Percentiles rank a stretch among this genome's conserved stretches.
Conservation (phyloP, 2,888 invertebrate genomes). For the Ditula angustiorana region DNA sequence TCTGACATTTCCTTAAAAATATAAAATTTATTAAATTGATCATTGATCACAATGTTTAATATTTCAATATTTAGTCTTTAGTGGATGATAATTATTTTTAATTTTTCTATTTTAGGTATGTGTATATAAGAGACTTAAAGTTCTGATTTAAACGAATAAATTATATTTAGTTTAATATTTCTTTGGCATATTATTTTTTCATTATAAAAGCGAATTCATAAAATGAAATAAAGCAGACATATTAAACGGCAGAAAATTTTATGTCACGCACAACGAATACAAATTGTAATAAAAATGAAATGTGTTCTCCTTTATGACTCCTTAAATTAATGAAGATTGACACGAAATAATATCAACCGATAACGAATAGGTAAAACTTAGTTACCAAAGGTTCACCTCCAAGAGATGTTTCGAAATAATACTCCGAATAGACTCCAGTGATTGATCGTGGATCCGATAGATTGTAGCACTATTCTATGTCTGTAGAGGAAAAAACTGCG, state of each 20-base stretch:
- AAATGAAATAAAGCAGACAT: no score
- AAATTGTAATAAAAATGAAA: background rate
- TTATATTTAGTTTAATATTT: no score
- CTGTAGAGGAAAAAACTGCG: slow-evolving; percentile 34
- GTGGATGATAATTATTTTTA: no score
- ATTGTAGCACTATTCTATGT: slow-evolving; percentile 36
- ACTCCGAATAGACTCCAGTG: slow-evolving; percentile 26
- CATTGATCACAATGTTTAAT: no score
- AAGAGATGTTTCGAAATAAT: slow-evolving; percentile 30
- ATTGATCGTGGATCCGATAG: slow-evolving; percentile 37
- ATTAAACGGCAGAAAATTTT: no score
- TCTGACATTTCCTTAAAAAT: background rate
- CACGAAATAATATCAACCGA: slow-evolving; percentile 18
- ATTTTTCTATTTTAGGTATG: no score
- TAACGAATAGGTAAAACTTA: slow-evolving; percentile 36
- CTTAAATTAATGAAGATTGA: slow-evolving; percentile 22
- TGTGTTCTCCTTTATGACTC: background rate
- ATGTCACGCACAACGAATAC: no score
- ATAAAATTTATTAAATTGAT: background rate
- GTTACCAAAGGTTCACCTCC: slow-evolving; percentile 34
- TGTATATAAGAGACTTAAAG: no score
- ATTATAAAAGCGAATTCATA: no score
- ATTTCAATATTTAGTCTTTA: no score
- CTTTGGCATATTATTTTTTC: no score
- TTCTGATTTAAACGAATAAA: no score